phyloP scores from a whole-genome alignment of 2,113 vertebrate genomes.

The Malurus elegans region DNA sequence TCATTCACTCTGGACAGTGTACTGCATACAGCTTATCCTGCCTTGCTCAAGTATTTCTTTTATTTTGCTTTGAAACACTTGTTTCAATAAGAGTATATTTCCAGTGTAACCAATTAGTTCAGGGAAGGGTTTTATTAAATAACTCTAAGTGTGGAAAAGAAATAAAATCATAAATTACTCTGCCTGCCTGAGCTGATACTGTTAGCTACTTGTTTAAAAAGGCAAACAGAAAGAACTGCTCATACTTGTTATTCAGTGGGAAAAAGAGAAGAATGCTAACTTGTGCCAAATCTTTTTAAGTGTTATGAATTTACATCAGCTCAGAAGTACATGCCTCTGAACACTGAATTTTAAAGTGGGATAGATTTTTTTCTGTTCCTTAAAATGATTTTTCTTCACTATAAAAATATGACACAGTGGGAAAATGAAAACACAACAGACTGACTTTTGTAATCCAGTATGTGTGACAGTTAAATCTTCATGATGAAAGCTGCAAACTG shows the following conservation, averaged over 20 bases:
- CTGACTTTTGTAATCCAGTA: not conserved
- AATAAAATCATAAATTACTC: not conserved
- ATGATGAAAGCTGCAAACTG: not conserved
- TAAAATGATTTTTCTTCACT: not conserved
- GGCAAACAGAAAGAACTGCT: not conserved
- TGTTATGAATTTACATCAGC: constrained; percentile 19
- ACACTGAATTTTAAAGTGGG: constrained; percentile 4
- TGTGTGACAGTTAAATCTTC: not conserved
- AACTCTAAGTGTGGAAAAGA: not conserved
- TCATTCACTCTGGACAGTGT: not conserved
- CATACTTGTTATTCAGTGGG: not conserved
- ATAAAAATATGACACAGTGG: not conserved
- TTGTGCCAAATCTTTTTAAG: constrained; percentile 4
- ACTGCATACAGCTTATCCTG: not conserved
- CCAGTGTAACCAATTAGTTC: not conserved
- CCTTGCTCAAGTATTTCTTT: not conserved
- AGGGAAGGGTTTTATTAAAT: not conserved
- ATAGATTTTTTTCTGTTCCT: not conserved
- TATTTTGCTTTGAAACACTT: not conserved
- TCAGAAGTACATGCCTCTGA: not conserved
- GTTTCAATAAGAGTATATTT: not conserved
- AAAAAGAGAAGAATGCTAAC: not conserved
- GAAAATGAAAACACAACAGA: constrained; percentile 13
- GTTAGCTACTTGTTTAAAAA: not conserved
- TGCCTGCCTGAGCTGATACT: not conserved